Base-by-base conservation (phyloP, 2,797 vertebrate genomes). In the Halcyon chelicuti region DNA sequence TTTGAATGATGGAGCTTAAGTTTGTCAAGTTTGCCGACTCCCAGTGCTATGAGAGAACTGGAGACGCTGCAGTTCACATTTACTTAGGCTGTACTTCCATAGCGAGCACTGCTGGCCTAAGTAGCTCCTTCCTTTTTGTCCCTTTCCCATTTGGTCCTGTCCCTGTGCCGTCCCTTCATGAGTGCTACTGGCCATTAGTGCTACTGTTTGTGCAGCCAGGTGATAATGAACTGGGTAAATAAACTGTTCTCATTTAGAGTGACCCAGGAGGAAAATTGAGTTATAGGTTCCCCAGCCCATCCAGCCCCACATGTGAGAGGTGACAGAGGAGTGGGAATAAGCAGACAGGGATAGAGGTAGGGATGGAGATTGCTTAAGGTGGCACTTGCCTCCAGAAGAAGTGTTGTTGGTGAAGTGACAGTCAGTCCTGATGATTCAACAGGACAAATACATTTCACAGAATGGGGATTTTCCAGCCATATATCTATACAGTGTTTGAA, bases 401-500 rank as follows among this genome's bases (percentile, higher is more conserved):
- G 35, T 58, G 68, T 23, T 78, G 42, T 23, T 78, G 42, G 35
- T 62, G 42, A 89, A 82, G 65, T 66, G 42, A 42, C 39, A 68
- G 37, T n/a, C 31, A 47, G 57, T 71, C 37, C 39, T 54, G 26
- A 22, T 66, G 42, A 73, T 62, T 78, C 71, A 72, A 58, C 26
- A 47, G 42, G 58, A 90, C 37, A 87, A 86, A 79, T 22, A n/a
- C 17, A 13, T 82, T 82, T 85, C 83, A 72, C 42, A 82, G 74
- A 63, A 39, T 10, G 21, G 51, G 46, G 14, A 66, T 73, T 90
- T 81, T 85, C 35, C 66, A 92, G 22, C 20, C 33, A 2, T 18
- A 0, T 21, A 47, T 40, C 39, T 77, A 5, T 22, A 6, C 0
- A 7, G 40, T 49, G 37, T 61, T 63, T 65, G 57, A 86, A 52